These are phyloP conservation scores for Cryptops parisi DNA, from an alignment of 2,888 invertebrate species.

Conservation along the genomic window DNA sequence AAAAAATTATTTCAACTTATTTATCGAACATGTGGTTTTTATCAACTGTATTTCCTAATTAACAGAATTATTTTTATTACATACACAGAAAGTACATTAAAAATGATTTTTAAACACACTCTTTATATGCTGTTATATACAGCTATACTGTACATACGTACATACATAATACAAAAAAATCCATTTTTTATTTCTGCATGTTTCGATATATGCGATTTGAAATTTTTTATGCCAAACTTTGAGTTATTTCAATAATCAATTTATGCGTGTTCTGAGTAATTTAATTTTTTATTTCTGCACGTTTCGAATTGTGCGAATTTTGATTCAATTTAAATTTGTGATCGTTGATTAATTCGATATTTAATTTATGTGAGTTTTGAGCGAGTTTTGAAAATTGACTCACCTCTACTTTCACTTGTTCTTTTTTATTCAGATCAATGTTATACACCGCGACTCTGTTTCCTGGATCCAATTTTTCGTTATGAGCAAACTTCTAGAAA, in stretches of 20 bases:
- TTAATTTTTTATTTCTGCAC: too few relatives aligned
- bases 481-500: constrained; percentile 12
- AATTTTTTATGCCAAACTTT: too few relatives aligned
- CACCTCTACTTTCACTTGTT: constrained; percentile 30
- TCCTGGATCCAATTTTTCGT: constrained; percentile 28
- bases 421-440: constrained; percentile 43
- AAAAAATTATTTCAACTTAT: constrained; percentile 11
- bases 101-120: too few relatives aligned
- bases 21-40: not conserved
- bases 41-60: not conserved
- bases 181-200: too few relatives aligned
- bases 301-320: too few relatives aligned
- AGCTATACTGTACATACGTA: too few relatives aligned
- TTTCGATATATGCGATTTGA: too few relatives aligned
- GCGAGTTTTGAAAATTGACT: not conserved
- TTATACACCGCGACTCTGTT: constrained; percentile 54
- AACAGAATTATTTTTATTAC: not conserved
- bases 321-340: too few relatives aligned
- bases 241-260: not conserved
- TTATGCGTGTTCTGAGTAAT: too few relatives aligned
- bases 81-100: too few relatives aligned
- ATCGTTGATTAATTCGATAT: not conserved
- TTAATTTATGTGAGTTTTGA: not conserved
- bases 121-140: too few relatives aligned
- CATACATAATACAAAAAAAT: too few relatives aligned